Base-by-base conservation (phyloP, 1,140 invertebrate genomes). In the Meloidogyne chitwoodi region DNA sequence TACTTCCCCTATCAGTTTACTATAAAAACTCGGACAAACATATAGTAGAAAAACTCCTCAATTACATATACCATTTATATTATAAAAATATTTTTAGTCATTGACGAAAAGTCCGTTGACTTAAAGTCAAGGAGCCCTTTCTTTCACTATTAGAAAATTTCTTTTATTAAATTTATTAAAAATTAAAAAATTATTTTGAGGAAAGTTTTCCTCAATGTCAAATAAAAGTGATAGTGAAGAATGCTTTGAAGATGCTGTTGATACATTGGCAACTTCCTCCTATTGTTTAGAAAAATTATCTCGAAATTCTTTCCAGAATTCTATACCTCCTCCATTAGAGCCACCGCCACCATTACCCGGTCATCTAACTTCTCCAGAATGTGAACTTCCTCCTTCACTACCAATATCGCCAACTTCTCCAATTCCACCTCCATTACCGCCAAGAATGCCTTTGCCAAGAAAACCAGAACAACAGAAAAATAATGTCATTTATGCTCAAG, bases 351-450 rank as follows among this genome's bases (percentile, higher is more conserved):
- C 79, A 16, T 77, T 80, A 48, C 79, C 79, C 12, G 48, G 56
- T 16, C 62, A 62, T 29, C 26, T 70, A 63, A 44, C 41, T 27
- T 62, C 73, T 24, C 29, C 68, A 24, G 38, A 27, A 29, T n/a
- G 12, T 29, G n/a, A 63, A 6, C 22, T 63, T 1, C 24, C 75
- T 19, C 63, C 56, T 64, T 73, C 77, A 41, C 14, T 56, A 12
- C 38, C 34, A 48, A 22, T 34, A 41, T 48, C 48, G n/a, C 67
- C 70, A 22, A 61, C 75, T 12, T 48, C 79, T 24, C 65, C 63
- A 14, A 27, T 63, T 44, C 83, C 83, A n/a, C 83, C 82, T 27
- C 79, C 80, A 26, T 73, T 83, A 34, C 82, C 82, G 34, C 79
- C 83, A 12, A 44, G 79, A 65, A 72, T 62, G 56, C 71, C 69